Conservation (phyloP, 2,888 invertebrate species). For the Synergus laeviventris region DNA sequence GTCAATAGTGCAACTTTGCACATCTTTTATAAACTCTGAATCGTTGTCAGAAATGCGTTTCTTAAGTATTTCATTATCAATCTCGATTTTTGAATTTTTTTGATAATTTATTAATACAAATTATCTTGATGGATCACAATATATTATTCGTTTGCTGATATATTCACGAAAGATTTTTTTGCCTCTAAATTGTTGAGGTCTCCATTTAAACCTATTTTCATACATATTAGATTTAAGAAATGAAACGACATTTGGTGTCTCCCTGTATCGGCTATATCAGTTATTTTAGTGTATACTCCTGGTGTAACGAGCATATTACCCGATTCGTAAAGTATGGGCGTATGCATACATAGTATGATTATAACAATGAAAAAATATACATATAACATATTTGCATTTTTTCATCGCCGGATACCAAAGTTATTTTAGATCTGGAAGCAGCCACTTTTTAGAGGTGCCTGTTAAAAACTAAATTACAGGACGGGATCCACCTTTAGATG, state of each 20-base stretch:
- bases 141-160: not conserved
- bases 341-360: slow-evolving; percentile 26
- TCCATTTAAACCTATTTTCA: slow-evolving; percentile 1
- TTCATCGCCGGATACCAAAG: not conserved
- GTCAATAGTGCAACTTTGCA: slow-evolving; percentile 10
- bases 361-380: slow-evolving; percentile 10
- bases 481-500: not conserved
- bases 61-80: not conserved
- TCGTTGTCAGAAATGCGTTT: not conserved
- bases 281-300: slow-evolving; percentile 14
- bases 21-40: not conserved
- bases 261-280: slow-evolving; percentile 1
- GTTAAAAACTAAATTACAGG: slow-evolving; percentile 22
- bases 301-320: slow-evolving; percentile 8
- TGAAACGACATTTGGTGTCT: slow-evolving; percentile 2
- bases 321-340: not conserved
- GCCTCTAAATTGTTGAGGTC: not conserved
- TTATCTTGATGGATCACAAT: not conserved
- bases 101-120: not conserved
- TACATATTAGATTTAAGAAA: slow-evolving; percentile 18
- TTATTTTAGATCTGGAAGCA: slow-evolving; percentile 37
- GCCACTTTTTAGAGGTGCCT: slow-evolving; percentile 1
- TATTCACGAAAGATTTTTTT: not conserved
- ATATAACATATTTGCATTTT: slow-evolving; percentile 25
- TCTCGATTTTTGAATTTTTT: not conserved